Conservation (phyloP, 37 sponge, comb jelly and placozoan species). For the Axinella damicornis region DNA sequence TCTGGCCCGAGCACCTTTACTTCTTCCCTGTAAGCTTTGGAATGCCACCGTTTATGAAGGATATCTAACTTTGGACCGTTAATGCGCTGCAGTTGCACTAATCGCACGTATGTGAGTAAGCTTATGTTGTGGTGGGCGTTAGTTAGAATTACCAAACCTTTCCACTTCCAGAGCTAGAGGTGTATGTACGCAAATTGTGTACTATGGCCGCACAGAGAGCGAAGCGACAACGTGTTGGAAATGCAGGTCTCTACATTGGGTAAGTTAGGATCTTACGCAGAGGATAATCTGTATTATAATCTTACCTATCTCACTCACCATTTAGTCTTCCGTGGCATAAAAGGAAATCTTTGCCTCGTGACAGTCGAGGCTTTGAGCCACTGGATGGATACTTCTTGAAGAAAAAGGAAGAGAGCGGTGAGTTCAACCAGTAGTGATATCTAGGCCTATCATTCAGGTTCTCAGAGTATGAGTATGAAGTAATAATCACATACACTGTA, state of each 20-base stretch:
- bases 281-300: too few relatives aligned
- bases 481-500: neutral
- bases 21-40: too few relatives aligned
- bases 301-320: too few relatives aligned
- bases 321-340: neutral
- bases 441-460: too few relatives aligned
- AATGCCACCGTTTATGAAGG: neutral
- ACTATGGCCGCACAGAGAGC: neutral
- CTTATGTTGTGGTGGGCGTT: conserved; percentile 6
- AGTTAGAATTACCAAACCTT: too few relatives aligned
- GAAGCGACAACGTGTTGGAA: conserved; percentile 10
- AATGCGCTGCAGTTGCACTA: neutral
- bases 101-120: neutral
- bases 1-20: too few relatives aligned
- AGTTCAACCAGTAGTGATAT: neutral
- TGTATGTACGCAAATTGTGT: too few relatives aligned
- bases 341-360: conserved; percentile 30
- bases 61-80: neutral
- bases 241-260: conserved; percentile 41
- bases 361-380: conserved; percentile 49
- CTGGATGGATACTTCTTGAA: conserved; percentile 9
- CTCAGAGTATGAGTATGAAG: too few relatives aligned
- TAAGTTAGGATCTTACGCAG: neutral
- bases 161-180: neutral
- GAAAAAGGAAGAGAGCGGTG: neutral